A percentile compares a stretch with the other conserved stretches of the same genome.
These are phyloP conservation scores for Brachyhypopomus occidentalis DNA, from an alignment of 2,113 vertebrate genomes.

Conservation along the genomic window DNA sequence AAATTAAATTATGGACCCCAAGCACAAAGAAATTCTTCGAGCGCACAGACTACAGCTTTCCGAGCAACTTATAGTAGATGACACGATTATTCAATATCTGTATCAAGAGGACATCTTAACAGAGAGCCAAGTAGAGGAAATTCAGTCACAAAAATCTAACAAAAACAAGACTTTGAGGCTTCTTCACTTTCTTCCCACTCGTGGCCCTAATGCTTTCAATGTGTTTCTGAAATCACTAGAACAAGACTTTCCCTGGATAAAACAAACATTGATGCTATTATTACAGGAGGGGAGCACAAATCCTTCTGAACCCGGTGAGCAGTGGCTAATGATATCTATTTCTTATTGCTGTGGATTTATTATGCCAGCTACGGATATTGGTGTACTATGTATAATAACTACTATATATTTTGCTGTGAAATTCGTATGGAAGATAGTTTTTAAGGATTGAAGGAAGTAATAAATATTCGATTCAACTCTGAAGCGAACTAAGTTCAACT, in stretches of 20 bases:
- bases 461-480: neutral
- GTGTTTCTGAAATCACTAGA: slow-evolving; percentile 82
- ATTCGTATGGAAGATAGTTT: too few species aligned
- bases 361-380: too few species aligned
- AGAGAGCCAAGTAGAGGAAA: slow-evolving; percentile 80
- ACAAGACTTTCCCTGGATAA: slow-evolving; percentile 85
- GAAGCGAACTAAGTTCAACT: neutral
- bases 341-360: too few species aligned
- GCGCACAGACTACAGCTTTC: slow-evolving; percentile 79
- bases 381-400: too few species aligned
- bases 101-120: slow-evolving; percentile 89
- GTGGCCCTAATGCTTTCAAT: slow-evolving; percentile 86
- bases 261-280: slow-evolving; percentile 72
- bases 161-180: slow-evolving; percentile 78
- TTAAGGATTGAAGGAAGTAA: neutral
- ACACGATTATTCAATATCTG: slow-evolving; percentile 84
- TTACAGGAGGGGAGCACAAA: slow-evolving; percentile 6
- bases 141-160: slow-evolving; percentile 78
- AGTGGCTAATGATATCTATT: too few species aligned
- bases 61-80: slow-evolving; percentile 82
- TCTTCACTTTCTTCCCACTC: slow-evolving; percentile 84
- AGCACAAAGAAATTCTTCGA: slow-evolving; percentile 82
- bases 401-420: too few species aligned
- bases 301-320: slow-evolving; percentile 11
- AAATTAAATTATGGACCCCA: slow-evolving; percentile 80